Conservation (phyloP, 1,140 invertebrate species). For the Heliconius melpomene region DNA sequence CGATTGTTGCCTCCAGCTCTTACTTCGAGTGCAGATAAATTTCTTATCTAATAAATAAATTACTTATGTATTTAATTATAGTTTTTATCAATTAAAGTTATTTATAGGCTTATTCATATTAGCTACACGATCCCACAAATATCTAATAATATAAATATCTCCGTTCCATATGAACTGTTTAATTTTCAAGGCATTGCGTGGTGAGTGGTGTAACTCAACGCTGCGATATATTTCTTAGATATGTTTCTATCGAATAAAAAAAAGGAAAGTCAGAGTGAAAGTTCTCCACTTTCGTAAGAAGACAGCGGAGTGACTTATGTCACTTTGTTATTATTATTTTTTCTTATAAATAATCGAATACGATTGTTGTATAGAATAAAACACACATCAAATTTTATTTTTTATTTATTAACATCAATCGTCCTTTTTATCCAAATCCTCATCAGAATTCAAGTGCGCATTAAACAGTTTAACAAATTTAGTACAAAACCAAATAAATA, state of each 20-base stretch:
- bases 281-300: no score
- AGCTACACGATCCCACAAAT: no score
- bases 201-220: no score
- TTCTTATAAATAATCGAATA: neutral
- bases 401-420: slow-evolving; percentile 7
- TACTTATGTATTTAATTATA: neutral
- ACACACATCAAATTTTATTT: neutral
- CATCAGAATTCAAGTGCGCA: slow-evolving; percentile 33
- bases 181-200: no score
- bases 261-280: no score
- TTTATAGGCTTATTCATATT: no score
- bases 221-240: no score
- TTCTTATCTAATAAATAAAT: neutral
- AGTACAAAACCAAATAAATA: slow-evolving; percentile 50
- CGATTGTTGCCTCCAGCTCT: neutral
- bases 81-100: neutral
- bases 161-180: no score
- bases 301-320: neutral
- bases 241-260: no score
- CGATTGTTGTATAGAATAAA: neutral
- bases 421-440: slow-evolving; percentile 20
- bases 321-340: neutral
- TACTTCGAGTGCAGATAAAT: neutral
- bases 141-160: no score
- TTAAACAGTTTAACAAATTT: slow-evolving; percentile 51